Conservation (phyloP, 2,797 vertebrate species). For the Premnoplex brunnescens region DNA sequence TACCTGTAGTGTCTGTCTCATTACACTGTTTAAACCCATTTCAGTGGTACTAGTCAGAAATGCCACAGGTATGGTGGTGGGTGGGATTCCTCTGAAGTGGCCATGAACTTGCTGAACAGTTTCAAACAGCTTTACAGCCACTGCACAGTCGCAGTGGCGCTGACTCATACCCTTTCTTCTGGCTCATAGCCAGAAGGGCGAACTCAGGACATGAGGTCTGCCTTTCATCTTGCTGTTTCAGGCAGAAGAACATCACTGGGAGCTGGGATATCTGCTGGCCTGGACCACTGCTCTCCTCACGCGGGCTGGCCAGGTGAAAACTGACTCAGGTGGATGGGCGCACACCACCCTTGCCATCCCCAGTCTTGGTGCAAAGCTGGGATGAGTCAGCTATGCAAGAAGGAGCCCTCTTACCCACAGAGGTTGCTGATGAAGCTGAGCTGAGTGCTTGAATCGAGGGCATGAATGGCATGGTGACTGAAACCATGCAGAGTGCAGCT, state of each 20-base stretch:
- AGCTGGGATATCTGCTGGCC: not conserved
- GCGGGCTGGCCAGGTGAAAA: not conserved
- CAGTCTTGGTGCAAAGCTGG: accelerated
- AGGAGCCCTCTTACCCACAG: not conserved
- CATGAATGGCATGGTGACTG: accelerated
- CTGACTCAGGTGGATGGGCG: not conserved
- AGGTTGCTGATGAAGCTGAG: not conserved
- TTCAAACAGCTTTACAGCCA: not conserved
- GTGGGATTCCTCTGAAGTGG: not conserved
- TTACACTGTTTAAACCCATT: not conserved
- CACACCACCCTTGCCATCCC: accelerated
- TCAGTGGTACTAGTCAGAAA: not conserved
- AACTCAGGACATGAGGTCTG: not conserved
- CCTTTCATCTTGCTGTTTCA: accelerated
- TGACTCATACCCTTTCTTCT: not conserved
- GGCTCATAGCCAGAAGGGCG: not conserved
- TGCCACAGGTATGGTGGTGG: not conserved
- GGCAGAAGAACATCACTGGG: not conserved
- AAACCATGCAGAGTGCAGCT: not conserved
- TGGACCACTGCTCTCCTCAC: not conserved
- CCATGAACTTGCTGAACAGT: accelerated
- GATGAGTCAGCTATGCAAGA: not conserved
- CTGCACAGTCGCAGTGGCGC: not conserved
- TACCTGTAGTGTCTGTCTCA: not conserved
- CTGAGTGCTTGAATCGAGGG: not conserved